These are phyloP conservation scores for Acrocephalus kingi DNA, from an alignment of 2,113 vertebrate species.

Conservation along the genomic window DNA sequence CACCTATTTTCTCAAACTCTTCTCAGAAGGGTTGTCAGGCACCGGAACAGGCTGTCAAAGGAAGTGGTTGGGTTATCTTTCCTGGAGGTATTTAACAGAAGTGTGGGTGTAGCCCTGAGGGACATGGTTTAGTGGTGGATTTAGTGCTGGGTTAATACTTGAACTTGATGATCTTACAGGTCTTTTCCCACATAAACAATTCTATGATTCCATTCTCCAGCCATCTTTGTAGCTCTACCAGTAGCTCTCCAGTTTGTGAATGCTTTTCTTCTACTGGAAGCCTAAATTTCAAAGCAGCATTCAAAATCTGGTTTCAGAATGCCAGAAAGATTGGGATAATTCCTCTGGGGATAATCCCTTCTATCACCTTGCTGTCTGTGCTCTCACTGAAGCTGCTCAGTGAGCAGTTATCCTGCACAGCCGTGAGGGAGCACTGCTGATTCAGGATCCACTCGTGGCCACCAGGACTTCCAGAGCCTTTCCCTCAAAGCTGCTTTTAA, in stretches of 20 bases:
- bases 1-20: neutral
- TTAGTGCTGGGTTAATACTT: neutral
- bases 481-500: neutral
- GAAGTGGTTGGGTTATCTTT: no score
- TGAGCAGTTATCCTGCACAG: neutral
- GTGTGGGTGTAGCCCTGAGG: neutral
- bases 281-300: neutral
- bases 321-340: neutral
- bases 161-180: neutral
- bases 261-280: neutral
- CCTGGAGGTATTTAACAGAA: neutral
- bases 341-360: neutral
- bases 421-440: neutral
- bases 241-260: neutral
- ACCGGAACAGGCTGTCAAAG: neutral
- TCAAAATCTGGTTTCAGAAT: neutral
- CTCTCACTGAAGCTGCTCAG: neutral
- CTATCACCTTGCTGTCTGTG: fast-evolving
- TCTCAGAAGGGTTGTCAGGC: neutral
- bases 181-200: neutral
- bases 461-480: neutral
- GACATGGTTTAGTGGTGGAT: neutral
- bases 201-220: neutral
- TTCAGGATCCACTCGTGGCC: neutral
- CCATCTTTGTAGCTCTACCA: neutral